Percentiles rank a stretch among this genome's conserved stretches.
phyloP scores from a whole-genome alignment of 2,888 invertebrate species.

The Phragmatobia fuliginosa region DNA sequence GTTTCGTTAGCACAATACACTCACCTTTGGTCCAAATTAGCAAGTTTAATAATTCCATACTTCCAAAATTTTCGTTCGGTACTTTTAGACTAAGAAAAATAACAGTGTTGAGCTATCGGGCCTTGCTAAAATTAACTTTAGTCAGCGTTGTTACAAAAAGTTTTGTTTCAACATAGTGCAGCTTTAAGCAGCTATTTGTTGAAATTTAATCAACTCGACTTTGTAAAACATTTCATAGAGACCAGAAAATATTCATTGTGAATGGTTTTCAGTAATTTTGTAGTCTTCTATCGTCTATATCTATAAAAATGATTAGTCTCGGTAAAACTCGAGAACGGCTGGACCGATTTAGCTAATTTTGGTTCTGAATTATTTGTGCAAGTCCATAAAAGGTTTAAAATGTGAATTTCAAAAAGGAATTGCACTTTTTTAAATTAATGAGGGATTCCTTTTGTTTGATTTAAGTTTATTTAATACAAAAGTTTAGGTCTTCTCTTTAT shows the following conservation, averaged over 20 bases:
- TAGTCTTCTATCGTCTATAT: no score
- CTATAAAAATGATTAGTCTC: no score
- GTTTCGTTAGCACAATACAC: neutral
- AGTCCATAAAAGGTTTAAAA: no score
- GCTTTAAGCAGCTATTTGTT: slow-evolving; percentile 7
- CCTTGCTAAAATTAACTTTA: neutral
- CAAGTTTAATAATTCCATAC: slow-evolving; percentile 35
- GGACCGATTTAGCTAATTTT: no score
- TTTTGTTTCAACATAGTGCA: neutral
- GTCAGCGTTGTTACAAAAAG: neutral
- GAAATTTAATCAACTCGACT: neutral
- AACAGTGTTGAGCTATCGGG: neutral
- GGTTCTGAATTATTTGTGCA: no score
- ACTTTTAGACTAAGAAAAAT: slow-evolving; percentile 25
- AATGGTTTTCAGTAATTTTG: no score
- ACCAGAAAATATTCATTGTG: neutral
- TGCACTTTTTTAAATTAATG: no score
- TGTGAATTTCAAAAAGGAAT: no score
- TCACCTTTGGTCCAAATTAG: slow-evolving; percentile 28
- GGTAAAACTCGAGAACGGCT: no score
- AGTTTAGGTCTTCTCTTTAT: no score
- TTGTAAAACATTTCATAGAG: neutral
- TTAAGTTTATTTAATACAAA: no score
- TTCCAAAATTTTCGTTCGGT: slow-evolving; percentile 21
- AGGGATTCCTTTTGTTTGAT: no score